phyloP scores from a whole-genome alignment of 2,888 invertebrate species.

The Mimumesa dahlbomi region DNA sequence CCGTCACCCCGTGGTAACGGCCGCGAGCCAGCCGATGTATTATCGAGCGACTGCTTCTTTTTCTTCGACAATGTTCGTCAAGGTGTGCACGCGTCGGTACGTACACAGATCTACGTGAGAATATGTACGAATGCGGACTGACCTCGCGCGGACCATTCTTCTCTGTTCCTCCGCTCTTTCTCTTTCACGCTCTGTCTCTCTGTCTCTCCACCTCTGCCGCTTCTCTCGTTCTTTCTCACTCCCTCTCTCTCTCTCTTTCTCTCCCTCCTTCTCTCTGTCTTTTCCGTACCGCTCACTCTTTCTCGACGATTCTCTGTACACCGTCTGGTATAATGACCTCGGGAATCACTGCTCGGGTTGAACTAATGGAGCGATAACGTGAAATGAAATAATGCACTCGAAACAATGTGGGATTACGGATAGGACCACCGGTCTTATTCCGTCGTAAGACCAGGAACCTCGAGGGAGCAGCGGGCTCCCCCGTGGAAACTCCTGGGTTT shows the following conservation, averaged over 20 bases:
- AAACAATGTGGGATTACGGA: slow-evolving; percentile 48
- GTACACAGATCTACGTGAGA: slow-evolving; percentile 55
- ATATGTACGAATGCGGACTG: slow-evolving; percentile 59
- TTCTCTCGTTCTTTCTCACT: slow-evolving; percentile 6
- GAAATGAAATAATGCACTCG: slow-evolving; percentile 55
- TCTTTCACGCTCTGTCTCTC: slow-evolving; percentile 14
- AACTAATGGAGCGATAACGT: slow-evolving; percentile 57
- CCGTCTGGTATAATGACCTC: slow-evolving; percentile 47
- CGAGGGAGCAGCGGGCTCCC: too few relatives aligned
- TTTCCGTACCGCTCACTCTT: slow-evolving; percentile 36
- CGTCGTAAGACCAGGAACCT: too few relatives aligned
- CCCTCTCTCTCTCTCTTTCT: slow-evolving; percentile 16
- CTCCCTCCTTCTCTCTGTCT: slow-evolving; percentile 15
- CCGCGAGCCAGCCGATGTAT: slow-evolving; percentile 64
- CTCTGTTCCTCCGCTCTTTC: slow-evolving; percentile 40
- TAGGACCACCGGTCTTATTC: slow-evolving; percentile 8
- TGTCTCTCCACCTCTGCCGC: background rate
- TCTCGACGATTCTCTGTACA: slow-evolving; percentile 48
- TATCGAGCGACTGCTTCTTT: slow-evolving; percentile 62
- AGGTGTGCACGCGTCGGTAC: slow-evolving; percentile 50
- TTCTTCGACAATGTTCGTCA: slow-evolving; percentile 57
- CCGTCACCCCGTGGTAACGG: slow-evolving; percentile 38
- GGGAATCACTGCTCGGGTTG: slow-evolving; percentile 51
- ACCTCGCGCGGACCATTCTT: slow-evolving; percentile 62
- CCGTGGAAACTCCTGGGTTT: too few relatives aligned